Conservation (phyloP, 1,140 invertebrate genomes). For the Caenorhabditis brenneri region DNA sequence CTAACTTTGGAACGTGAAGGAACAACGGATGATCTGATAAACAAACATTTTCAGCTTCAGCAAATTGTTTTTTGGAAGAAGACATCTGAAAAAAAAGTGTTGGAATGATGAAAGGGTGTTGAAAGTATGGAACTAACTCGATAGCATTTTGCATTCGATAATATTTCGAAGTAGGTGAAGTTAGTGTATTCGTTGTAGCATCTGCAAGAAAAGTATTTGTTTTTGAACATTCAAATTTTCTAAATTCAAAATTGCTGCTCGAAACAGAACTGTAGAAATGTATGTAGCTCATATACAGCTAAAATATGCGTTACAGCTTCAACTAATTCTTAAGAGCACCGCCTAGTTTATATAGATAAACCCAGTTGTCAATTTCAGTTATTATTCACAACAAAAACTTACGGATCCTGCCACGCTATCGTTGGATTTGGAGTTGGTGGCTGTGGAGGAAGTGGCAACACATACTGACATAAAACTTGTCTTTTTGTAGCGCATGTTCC, state of each 20-base stretch:
- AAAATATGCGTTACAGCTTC: no score
- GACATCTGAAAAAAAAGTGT: slow-evolving; percentile 10
- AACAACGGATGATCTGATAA: background rate
- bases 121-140: no score
- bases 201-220: no score
- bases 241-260: no score
- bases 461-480: background rate
- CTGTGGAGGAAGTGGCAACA: background rate
- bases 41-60: background rate
- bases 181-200: background rate
- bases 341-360: no score
- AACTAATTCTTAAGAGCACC: no score
- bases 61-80: background rate
- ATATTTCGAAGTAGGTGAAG: background rate
- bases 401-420: background rate
- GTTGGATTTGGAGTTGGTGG: background rate
- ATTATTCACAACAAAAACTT: no score
- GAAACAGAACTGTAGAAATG: no score
- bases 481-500: background rate
- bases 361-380: no score
- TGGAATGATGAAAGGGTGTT: no score
- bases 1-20: background rate
- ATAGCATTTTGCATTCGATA: background rate
- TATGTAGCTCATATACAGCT: no score
- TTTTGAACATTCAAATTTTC: no score